Evolutionary conservation across 1,140 invertebrate genomes (phyloP), one percentile per base, ranked within the genome.

Genomic region (Drosophila melanogaster): DNA sequence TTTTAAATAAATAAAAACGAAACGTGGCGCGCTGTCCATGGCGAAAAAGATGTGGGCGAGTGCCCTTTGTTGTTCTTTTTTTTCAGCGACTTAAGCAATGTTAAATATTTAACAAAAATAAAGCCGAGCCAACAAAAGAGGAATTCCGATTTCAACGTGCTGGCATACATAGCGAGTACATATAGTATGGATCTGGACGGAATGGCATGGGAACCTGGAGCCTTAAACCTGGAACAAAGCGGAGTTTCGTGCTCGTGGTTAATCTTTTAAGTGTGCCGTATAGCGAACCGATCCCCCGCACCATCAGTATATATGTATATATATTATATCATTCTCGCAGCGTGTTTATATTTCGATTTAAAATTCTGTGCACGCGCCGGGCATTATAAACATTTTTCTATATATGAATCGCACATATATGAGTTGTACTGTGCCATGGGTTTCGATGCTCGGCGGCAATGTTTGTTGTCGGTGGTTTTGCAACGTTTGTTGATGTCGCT

Each of bases 201-300:
- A 73, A 59, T 46, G 66, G 14, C 3, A 37, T 11, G 35, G 14
- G 14, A 38, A 38, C 37, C 37, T 14, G 37, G 51, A 47, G 56
- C 50, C 49, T 55, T 50, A 26, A 58, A 49, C 30, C 15, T 33
- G 43, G n/a, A 47, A 49, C 44, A 72, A 73, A 53, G 67, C 57
- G 40, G 53, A 58, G 72, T 65, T 81, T 76, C 78, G 72, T 80
- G 69, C 70, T 67, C 58, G 75, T 77, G 84, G 83, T 87, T 87
- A 87, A 87, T 87, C 84, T 89, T 87, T 83, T 79, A 87, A 87
- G 84, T 89, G 83, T 89, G 71, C 56, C 54, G 75, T 61, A 38
- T 38, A 61, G 38, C 33, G 49, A 61, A 49, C 64, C 30, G 26
- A 56, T 47, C 35, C 51, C 15, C 14, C 38, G 41, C 43, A 22